These are phyloP conservation scores for Siniperca chuatsi DNA, from an alignment of 2,113 vertebrate species.

Conservation along the genomic window DNA sequence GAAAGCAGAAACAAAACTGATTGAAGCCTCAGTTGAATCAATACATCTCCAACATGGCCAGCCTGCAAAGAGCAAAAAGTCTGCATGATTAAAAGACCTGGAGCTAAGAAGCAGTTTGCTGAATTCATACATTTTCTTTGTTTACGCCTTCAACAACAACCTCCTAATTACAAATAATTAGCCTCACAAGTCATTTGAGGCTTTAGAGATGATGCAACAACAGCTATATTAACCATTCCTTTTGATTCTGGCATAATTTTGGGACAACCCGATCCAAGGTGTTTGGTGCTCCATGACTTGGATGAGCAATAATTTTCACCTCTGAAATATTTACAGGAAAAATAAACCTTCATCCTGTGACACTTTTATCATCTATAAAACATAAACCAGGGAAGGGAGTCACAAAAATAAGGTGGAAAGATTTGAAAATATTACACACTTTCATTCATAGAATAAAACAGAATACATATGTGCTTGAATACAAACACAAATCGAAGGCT, in stretches of 20 bases:
- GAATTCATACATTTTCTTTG: constrained; percentile 69
- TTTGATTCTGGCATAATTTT: constrained; percentile 73
- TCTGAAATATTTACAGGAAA: constrained; percentile 47
- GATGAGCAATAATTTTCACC: constrained; percentile 66
- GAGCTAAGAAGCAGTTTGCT: constrained; percentile 56
- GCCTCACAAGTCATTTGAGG: constrained; percentile 54
- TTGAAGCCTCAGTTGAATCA: constrained; percentile 47
- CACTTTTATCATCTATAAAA: constrained; percentile 30
- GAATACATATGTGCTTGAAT: constrained; percentile 6
- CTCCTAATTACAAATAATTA: constrained; percentile 80
- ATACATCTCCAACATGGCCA: constrained; percentile 51
- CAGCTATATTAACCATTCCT: constrained; percentile 74
- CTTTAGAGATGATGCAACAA: constrained; percentile 46
- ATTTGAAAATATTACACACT: not conserved
- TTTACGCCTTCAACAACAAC: constrained; percentile 71
- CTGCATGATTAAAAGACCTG: constrained; percentile 49
- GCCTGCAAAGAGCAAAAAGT: constrained; percentile 22
- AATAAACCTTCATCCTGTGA: not conserved
- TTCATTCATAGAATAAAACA: not conserved
- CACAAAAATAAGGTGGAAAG: not conserved
- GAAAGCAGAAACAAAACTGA: constrained; percentile 49
- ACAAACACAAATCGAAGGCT: constrained; percentile 24
- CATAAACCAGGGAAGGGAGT: not conserved
- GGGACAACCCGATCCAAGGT: constrained; percentile 28
- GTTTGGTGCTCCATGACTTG: constrained; percentile 52